Percentiles rank a stretch among this genome's conserved stretches.
Evolutionary conservation across 30 jellyfish, hydroid and myxozoan species (phyloP).

Genomic region (Aurelia sp.): DNA sequence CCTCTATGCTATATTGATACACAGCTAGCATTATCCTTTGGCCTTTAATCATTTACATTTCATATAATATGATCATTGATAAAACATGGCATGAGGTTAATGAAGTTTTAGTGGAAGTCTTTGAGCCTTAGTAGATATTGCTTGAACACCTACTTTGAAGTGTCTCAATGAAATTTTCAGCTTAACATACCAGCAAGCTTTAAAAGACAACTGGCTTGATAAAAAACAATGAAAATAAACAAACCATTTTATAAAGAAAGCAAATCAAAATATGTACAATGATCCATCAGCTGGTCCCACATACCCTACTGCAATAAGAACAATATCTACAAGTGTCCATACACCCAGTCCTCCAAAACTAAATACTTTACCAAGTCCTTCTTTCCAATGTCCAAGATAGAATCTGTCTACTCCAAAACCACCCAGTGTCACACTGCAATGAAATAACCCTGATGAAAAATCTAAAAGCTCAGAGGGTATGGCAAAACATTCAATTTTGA

Average conservation of each 20-base stretch:
- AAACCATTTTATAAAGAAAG: background rate
- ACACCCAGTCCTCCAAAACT: constrained; percentile 98
- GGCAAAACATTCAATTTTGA: too few relatives aligned
- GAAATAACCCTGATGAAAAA: background rate
- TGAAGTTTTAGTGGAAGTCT: too few relatives aligned
- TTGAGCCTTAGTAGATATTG: too few relatives aligned
- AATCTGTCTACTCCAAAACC: constrained; percentile 97
- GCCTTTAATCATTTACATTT: too few relatives aligned
- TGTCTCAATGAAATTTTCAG: too few relatives aligned
- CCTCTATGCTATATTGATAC: too few relatives aligned
- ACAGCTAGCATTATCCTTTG: too few relatives aligned
- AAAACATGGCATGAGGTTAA: too few relatives aligned
- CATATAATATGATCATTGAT: too few relatives aligned
- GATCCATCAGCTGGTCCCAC: constrained; percentile 96
- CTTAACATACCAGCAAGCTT: too few relatives aligned
- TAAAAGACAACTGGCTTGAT: background rate
- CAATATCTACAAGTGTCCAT: constrained; percentile 94
- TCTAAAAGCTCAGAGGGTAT: too few relatives aligned
- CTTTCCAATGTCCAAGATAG: constrained; percentile 94
- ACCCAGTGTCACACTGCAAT: constrained; percentile 82
- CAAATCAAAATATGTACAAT: constrained; percentile 68
- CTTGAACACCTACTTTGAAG: too few relatives aligned
- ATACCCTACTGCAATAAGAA: constrained; percentile 88
- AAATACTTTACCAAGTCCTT: constrained; percentile 92
- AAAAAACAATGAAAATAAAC: background rate